These are phyloP conservation scores for Aurelia aurita complex sp. Pacific DNA, from an alignment of 30 jellyfish, hydroid and myxozoan species.

Conservation along the genomic window DNA sequence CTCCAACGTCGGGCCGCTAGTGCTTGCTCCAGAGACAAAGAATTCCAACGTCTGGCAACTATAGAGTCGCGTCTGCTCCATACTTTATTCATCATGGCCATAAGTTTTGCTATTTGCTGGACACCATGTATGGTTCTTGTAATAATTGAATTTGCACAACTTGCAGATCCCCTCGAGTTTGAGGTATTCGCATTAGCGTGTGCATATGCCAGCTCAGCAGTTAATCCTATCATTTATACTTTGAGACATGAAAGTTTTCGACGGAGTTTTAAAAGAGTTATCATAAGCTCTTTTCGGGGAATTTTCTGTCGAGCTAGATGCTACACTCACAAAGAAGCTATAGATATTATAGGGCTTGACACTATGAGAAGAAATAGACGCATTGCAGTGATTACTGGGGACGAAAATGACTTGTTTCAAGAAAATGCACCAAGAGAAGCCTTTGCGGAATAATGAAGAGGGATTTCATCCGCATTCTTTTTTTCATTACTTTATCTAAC, in stretches of 20 bases:
- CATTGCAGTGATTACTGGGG: no score
- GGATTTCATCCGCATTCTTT: no score
- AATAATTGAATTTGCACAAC: constrained; percentile 24
- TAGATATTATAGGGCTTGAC: no score
- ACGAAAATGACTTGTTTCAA: no score
- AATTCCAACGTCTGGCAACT: constrained; percentile 5
- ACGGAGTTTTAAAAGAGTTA: constrained; percentile 8
- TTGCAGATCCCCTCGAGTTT: constrained; percentile 36
- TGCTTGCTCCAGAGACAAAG: no score
- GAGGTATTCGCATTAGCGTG: constrained; percentile 45
- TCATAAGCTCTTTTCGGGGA: no score
- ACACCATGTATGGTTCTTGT: constrained; percentile 45
- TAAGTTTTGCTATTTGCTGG: constrained; percentile 47
- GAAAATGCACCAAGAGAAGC: no score
- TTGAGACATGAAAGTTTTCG: constrained; percentile 75
- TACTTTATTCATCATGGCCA: constrained; percentile 48
- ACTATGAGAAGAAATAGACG: no score
- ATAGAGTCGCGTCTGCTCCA: constrained; percentile 54
- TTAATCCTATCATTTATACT: constrained; percentile 79
- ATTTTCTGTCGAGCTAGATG: no score
- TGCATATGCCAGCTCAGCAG: constrained; percentile 68
- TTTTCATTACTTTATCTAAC: no score
- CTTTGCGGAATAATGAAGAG: no score
- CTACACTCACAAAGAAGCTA: no score
- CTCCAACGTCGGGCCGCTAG: not conserved